These are phyloP conservation scores for Mesochorus sp. DNA, from an alignment of 2,888 invertebrate species.

Conservation along the genomic window DNA sequence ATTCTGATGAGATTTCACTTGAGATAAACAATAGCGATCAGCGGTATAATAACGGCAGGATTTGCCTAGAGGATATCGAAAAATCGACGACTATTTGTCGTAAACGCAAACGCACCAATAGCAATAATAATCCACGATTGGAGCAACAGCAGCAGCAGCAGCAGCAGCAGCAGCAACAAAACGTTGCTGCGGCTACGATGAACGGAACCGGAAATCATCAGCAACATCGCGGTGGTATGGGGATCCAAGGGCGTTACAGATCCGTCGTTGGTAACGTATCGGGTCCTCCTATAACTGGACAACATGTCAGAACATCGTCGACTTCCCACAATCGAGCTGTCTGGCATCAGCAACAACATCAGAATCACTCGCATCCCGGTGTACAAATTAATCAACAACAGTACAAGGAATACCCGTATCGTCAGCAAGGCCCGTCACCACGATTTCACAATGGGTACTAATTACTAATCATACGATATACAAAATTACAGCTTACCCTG, in stretches of 20 bases:
- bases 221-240: slow-evolving; percentile 75
- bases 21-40: slow-evolving; percentile 17
- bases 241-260: slow-evolving; percentile 76
- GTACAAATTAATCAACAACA: slow-evolving; percentile 70
- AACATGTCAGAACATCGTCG: slow-evolving; percentile 69
- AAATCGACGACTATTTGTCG: slow-evolving; percentile 28
- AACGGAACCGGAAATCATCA: slow-evolving; percentile 73
- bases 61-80: slow-evolving; percentile 28
- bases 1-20: slow-evolving; percentile 23
- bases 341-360: slow-evolving; percentile 74
- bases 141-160: slow-evolving; percentile 5
- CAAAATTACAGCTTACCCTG: no score
- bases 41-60: slow-evolving; percentile 8
- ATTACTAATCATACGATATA: neutral
- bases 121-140: slow-evolving; percentile 30
- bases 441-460: slow-evolving; percentile 77
- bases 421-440: slow-evolving; percentile 73
- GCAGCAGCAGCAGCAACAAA: slow-evolving; percentile 16
- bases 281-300: slow-evolving; percentile 42
- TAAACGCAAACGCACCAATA: slow-evolving; percentile 37
- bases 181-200: slow-evolving; percentile 51
- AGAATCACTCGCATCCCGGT: slow-evolving; percentile 68
- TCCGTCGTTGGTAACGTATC: slow-evolving; percentile 68
- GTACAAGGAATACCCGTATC: slow-evolving; percentile 78
- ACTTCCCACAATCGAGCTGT: slow-evolving; percentile 70